Evolutionary conservation across 2,888 invertebrate species (phyloP).

Genomic region (Drosophila mercatorum): DNA sequence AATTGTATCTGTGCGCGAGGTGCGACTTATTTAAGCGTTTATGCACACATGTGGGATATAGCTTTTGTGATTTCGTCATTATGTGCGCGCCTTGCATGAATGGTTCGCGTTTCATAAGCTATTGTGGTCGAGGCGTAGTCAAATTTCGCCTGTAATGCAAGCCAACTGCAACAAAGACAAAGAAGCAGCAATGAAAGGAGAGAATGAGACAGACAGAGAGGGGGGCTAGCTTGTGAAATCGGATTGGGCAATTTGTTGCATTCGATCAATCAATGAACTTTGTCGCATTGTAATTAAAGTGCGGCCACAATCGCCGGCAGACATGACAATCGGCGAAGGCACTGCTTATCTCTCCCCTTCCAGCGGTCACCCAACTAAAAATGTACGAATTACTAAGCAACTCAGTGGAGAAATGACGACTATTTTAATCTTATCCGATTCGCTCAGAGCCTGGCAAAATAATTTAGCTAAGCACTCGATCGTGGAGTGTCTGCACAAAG

Average conservation of each 20-base stretch:
- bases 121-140: conserved; percentile 66
- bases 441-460: not conserved
- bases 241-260: conserved; percentile 14
- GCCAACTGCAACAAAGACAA: conserved; percentile 23
- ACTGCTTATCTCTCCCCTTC: not conserved
- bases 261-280: conserved; percentile 66
- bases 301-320: not conserved
- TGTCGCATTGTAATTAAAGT: conserved; percentile 22
- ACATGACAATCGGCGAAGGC: not conserved
- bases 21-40: conserved; percentile 10
- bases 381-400: conserved; percentile 52
- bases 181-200: not conserved
- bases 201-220: not conserved
- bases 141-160: conserved; percentile 63
- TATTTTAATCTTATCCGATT: conserved; percentile 4
- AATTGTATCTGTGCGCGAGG: conserved; percentile 46
- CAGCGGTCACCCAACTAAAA: conserved; percentile 57
- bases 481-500: not conserved
- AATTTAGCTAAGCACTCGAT: not conserved
- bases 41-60: not conserved
- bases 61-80: conserved; percentile 31
- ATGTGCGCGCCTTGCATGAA: conserved; percentile 63
- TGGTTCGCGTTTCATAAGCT: conserved; percentile 62
- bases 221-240: not conserved
- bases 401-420: not conserved